Percentiles rank a stretch among this genome's conserved stretches.
Conservation (phyloP, 2,888 invertebrate species). For the Parthenolecanium corni region DNA sequence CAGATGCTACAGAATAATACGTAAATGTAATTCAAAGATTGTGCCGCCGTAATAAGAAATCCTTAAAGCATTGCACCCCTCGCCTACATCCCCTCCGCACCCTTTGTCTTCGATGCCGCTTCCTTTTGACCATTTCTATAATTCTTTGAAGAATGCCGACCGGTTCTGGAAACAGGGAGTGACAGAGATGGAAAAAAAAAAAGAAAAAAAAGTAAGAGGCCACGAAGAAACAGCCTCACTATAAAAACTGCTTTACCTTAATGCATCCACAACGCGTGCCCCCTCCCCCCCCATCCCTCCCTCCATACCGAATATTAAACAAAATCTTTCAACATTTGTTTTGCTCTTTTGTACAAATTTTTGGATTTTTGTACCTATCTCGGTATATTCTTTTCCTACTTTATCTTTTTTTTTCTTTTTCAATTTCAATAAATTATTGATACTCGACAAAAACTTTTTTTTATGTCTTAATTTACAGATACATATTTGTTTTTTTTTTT, state of each 20-base stretch:
- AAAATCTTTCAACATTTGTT: conserved; percentile 4
- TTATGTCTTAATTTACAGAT: too few species aligned
- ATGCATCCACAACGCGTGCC: conserved; percentile 20
- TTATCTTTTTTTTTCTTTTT: neutral
- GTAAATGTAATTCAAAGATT: conserved; percentile 15
- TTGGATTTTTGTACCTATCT: conserved; percentile 4
- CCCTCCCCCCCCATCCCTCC: conserved; percentile 1
- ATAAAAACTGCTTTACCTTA: conserved; percentile 20
- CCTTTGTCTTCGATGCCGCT: conserved; percentile 22
- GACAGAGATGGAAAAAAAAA: too few species aligned
- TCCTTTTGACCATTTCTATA: conserved; percentile 20
- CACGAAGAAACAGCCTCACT: conserved; percentile 10
- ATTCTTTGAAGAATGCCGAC: conserved; percentile 18
- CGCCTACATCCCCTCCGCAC: conserved; percentile 3
- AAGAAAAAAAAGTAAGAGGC: too few species aligned
- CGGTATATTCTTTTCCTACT: conserved; percentile 11
- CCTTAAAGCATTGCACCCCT: neutral
- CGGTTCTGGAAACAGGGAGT: conserved; percentile 1
- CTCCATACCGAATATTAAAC: neutral
- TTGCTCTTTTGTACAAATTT: conserved; percentile 12
- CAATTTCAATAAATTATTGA: too few species aligned
- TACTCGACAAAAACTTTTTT: too few species aligned
- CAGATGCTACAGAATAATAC: conserved; percentile 8
- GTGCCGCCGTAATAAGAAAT: conserved; percentile 13
- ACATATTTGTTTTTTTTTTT: too few species aligned